phyloP scores from a whole-genome alignment of 2,113 vertebrate species.

The Gavialis gangeticus region DNA sequence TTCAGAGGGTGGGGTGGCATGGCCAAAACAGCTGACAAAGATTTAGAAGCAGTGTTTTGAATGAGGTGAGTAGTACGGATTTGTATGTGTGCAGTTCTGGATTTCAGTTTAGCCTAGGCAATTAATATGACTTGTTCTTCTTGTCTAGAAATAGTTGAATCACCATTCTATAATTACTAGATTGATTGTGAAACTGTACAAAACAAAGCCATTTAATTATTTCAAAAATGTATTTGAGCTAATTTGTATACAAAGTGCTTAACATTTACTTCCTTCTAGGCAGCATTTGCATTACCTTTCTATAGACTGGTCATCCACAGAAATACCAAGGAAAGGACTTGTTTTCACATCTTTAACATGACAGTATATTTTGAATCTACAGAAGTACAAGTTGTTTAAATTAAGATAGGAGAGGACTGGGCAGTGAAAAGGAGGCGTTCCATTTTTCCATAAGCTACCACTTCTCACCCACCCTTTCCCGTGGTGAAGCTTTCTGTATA shows the following conservation, averaged over 20 bases:
- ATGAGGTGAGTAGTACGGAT: not conserved
- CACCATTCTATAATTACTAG: not conserved
- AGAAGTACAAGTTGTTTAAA: not conserved
- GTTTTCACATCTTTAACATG: not conserved
- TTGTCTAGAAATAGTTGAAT: slow-evolving; percentile 15
- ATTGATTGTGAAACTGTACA: not conserved
- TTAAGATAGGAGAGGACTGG: not conserved
- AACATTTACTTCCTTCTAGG: not conserved
- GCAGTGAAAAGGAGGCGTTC: not conserved
- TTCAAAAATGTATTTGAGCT: slow-evolving; percentile 7
- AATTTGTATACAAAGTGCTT: not conserved
- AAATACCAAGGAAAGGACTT: not conserved
- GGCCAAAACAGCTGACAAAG: not conserved
- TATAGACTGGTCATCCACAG: not conserved
- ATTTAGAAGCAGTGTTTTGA: not conserved
- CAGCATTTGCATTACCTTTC: not conserved
- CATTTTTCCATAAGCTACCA: not conserved
- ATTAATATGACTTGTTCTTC: slow-evolving; percentile 18
- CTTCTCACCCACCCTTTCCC: not conserved
- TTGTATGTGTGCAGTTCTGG: not conserved
- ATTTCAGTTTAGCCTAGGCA: slow-evolving; percentile 8
- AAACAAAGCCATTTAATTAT: slow-evolving; percentile 12
- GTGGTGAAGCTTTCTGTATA: not conserved
- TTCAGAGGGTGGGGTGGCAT: not conserved
- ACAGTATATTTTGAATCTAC: not conserved